phyloP scores from a whole-genome alignment of 2,888 invertebrate genomes.

The Heliconius ismenius region DNA sequence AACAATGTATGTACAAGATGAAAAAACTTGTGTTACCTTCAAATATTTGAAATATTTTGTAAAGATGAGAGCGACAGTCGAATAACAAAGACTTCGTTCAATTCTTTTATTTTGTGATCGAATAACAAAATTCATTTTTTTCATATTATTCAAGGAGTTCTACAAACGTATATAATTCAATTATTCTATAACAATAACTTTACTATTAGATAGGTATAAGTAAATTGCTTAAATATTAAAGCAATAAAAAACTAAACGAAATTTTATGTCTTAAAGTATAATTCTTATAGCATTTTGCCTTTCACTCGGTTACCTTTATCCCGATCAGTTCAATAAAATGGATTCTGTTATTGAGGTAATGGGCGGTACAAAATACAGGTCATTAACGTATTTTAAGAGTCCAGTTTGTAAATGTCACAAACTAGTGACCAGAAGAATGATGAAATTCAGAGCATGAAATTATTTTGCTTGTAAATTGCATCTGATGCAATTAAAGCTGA shows the following conservation, averaged over 20 bases:
- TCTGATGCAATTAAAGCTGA: background rate
- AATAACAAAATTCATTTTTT: background rate
- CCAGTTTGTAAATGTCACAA: constrained; percentile 36
- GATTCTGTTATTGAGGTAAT: constrained; percentile 28
- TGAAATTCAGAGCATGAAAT: constrained; percentile 28
- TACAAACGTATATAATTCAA: background rate
- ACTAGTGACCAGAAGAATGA: constrained; percentile 15
- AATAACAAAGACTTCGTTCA: background rate
- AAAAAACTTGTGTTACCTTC: constrained; percentile 12
- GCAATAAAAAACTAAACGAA: background rate
- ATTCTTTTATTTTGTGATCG: background rate
- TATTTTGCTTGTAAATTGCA: constrained; percentile 24
- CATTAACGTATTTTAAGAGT: constrained; percentile 31
- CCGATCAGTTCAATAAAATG: constrained; percentile 24
- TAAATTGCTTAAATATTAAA: background rate
- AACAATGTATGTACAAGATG: background rate
- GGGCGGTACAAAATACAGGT: constrained; percentile 29
- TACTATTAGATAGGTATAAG: background rate
- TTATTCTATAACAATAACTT: no score
- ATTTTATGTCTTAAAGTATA: background rate
- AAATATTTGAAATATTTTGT: constrained; percentile 9
- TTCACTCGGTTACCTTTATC: constrained; percentile 30
- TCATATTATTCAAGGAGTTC: background rate
- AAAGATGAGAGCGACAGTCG: background rate
- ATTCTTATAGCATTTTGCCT: constrained; percentile 11